Evolutionary conservation across 2,797 vertebrate species (phyloP).

Genomic region (Acanthurus lineatus): DNA sequence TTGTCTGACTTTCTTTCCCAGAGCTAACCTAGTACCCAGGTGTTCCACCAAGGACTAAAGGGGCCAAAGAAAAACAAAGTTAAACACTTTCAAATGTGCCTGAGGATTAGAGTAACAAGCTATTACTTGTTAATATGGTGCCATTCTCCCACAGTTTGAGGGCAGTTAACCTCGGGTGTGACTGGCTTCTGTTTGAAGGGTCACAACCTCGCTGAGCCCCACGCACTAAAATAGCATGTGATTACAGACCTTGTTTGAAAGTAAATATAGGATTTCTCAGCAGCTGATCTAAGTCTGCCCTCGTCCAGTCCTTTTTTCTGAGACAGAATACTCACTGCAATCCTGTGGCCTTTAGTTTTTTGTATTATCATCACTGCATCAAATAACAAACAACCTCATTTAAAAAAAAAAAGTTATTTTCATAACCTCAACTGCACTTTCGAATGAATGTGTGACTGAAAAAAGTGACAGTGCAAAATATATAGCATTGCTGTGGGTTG

Average conservation of each 20-base stretch:
- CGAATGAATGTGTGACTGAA: background rate
- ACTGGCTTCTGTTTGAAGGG: conserved; percentile 84
- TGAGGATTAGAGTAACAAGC: conserved; percentile 80
- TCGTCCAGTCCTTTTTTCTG: conserved; percentile 26
- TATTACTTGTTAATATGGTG: conserved; percentile 83
- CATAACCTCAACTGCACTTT: background rate
- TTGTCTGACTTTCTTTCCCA: conserved; percentile 66
- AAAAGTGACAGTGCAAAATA: background rate
- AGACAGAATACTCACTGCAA: conserved; percentile 25
- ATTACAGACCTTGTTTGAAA: conserved; percentile 84
- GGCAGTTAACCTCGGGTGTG: conserved; percentile 82
- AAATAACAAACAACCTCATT: background rate
- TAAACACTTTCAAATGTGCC: conserved; percentile 86
- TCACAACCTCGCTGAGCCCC: conserved; percentile 78
- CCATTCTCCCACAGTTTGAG: conserved; percentile 81
- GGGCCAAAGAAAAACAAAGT: conserved; percentile 71
- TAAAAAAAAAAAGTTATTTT: background rate
- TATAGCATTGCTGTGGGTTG: background rate
- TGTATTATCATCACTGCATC: background rate
- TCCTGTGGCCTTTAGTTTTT: conserved; percentile 23
- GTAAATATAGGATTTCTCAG: conserved; percentile 81
- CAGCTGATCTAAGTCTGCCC: conserved; percentile 61
- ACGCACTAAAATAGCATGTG: conserved; percentile 82
- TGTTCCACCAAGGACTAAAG: conserved; percentile 69
- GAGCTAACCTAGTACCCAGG: conserved; percentile 76